Base-by-base conservation (phyloP, 2,797 vertebrate species). In the Cercopithecus neglectus region DNA sequence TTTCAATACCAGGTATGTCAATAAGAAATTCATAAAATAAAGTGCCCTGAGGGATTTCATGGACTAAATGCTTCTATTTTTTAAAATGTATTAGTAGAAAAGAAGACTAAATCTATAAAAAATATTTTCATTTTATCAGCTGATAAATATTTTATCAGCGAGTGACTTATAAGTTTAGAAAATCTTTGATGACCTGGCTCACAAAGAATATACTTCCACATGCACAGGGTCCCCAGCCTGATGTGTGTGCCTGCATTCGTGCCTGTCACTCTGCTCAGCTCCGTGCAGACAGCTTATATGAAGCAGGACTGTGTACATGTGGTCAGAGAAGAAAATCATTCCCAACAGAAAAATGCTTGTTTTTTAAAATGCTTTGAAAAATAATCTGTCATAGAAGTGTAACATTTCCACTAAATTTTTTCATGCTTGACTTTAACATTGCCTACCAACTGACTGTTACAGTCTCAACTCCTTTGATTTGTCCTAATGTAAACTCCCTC, bases 371-470 rank as follows among this genome's bases (percentile, higher is more conserved):
- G 13, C 30, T 76, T 87, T 95, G 41, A 36, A 74, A 50, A 81
- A 57, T 39, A 91, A 36, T 44, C 12, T 96, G 53, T 90, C 36
- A 80, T 80, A 41, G 89, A 88, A 67, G 28, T 64, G 6, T 64
- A 74, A n/a, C 70, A 81, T 93, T 79, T 91, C 12, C 30, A 79
- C 61, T 86, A 80, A 91, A 67, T 5, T 86, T 88, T 82, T 94
- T 55, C 21, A 64, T 19, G 5, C 91, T 24, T 59, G 48, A 50
- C 33, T 94, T 91, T 80, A 21, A 57, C 76, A 26, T 76, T 78
- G 14, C 6, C 19, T 85, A 11, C 2, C 13, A 14, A 75, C 28
- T 21, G 81, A 12, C 10, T 53, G 39, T 85, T 91, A 53, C 19
- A 57, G 57, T 28, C 19, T 41, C 28, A 28, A 17, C 22, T 59